Percentiles rank a stretch among this genome's conserved stretches.
These are phyloP conservation scores for Malthinus seriepunctatus DNA, from an alignment of 2,888 invertebrate species.

Conservation along the genomic window DNA sequence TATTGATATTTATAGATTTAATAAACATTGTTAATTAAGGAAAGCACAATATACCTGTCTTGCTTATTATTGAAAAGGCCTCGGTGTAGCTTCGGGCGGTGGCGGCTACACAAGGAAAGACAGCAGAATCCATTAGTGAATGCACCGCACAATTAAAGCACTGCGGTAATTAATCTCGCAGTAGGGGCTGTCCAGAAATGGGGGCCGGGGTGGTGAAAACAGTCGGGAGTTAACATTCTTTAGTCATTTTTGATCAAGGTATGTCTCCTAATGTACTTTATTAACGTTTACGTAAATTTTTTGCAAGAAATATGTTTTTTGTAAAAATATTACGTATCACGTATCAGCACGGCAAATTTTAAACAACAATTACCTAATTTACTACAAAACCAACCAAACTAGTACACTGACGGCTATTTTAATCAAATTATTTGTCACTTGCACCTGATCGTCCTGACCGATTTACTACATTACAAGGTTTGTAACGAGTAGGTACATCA, in stretches of 20 bases:
- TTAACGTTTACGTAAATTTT: constrained; percentile 4
- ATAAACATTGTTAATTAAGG: background rate
- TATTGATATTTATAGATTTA: background rate
- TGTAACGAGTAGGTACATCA: too few relatives aligned
- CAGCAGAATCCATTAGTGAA: constrained; percentile 39
- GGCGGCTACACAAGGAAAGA: constrained; percentile 22
- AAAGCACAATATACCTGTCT: constrained; percentile 13
- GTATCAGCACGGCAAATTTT: background rate
- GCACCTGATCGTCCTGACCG: too few relatives aligned
- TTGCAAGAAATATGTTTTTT: background rate
- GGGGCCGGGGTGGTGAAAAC: constrained; percentile 13
- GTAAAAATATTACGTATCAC: background rate
- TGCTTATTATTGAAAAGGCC: constrained; percentile 13
- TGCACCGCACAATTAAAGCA: constrained; percentile 41
- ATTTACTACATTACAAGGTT: too few relatives aligned
- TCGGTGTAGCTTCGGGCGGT: constrained; percentile 16
- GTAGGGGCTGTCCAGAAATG: constrained; percentile 31
- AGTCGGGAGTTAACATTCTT: constrained; percentile 21
- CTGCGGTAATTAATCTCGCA: constrained; percentile 42
- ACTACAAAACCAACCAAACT: too few relatives aligned
- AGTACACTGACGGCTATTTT: too few relatives aligned
- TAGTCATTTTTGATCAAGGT: constrained; percentile 30
- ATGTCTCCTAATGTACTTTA: constrained; percentile 21
- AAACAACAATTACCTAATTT: too few relatives aligned
- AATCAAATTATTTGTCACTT: too few relatives aligned